These are phyloP conservation scores for Corvus moneduloides DNA, from an alignment of 2,113 vertebrate genomes.

Conservation along the genomic window DNA sequence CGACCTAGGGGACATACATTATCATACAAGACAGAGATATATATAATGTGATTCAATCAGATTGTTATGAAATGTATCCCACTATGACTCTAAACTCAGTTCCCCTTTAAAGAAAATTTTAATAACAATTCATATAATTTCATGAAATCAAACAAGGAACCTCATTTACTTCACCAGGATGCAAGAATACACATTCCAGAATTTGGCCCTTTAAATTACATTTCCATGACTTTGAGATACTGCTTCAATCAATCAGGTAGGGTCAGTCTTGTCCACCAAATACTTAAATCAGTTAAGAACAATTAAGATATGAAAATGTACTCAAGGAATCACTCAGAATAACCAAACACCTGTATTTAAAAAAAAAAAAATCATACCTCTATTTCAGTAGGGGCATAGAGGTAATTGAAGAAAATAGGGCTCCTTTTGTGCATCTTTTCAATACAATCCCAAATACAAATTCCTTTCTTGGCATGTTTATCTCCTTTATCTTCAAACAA, in stretches of 20 bases:
- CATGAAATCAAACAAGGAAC: not conserved
- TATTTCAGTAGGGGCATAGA: conserved; percentile 84
- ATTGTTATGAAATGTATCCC: not conserved
- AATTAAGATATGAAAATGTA: not conserved
- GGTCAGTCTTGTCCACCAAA: not conserved
- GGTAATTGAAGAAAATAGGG: conserved; percentile 96
- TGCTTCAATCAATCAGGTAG: not conserved
- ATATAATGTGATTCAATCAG: not conserved
- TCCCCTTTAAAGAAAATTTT: not conserved
- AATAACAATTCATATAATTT: not conserved
- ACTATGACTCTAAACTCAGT: not conserved
- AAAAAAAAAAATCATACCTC: conserved; percentile 67
- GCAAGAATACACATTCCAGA: not conserved
- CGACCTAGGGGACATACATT: not conserved
- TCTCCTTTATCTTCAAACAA: conserved; percentile 97
- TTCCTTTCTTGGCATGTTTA: conserved; percentile 88
- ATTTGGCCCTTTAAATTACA: not conserved
- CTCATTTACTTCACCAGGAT: not conserved
- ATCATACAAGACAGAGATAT: not conserved
- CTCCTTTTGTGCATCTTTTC: conserved; percentile 90
- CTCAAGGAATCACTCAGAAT: conserved; percentile 1
- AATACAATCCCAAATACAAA: conserved; percentile 97
- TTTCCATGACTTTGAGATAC: not conserved
- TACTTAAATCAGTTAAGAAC: not conserved
- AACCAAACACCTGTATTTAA: not conserved